These are phyloP conservation scores for Calvadosia cruxmelitensis DNA, from an alignment of 30 jellyfish, hydroid and myxozoan species.

Conservation along the genomic window DNA sequence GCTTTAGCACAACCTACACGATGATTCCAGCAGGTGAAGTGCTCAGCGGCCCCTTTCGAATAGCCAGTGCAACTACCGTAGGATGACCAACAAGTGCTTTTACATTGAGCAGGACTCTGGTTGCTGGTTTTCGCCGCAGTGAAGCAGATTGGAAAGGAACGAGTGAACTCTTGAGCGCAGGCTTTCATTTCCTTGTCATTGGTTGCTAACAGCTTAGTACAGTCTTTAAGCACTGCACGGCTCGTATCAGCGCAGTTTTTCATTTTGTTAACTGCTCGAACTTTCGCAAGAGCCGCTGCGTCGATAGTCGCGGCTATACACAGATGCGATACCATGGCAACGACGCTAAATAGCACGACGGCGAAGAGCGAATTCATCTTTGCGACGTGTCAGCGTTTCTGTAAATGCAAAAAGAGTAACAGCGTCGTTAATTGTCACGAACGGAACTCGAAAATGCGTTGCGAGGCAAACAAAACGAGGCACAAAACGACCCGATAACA, in stretches of 20 bases:
- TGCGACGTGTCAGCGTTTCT: too few species aligned
- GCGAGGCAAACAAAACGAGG: too few species aligned
- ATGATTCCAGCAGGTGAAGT: not conserved
- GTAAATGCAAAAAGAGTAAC: too few species aligned
- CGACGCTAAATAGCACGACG: too few species aligned
- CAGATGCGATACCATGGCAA: not conserved
- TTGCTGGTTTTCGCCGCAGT: not conserved
- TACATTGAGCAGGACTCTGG: not conserved
- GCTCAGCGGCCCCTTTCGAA: not conserved
- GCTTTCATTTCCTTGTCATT: not conserved
- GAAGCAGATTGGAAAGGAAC: not conserved
- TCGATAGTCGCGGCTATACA: not conserved
- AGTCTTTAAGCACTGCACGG: not conserved
- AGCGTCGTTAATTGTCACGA: too few species aligned
- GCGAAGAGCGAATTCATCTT: too few species aligned
- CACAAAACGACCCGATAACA: too few species aligned
- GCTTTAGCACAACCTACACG: not conserved
- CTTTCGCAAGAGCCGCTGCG: not conserved
- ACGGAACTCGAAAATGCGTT: too few species aligned
- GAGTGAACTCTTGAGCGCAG: not conserved
- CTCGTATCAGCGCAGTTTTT: not conserved
- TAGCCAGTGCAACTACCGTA: conserved; percentile 1
- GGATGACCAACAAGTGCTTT: not conserved
- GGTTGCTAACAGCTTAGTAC: not conserved
- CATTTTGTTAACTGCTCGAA: not conserved